Evolutionary conservation across 2,113 vertebrate species (phyloP), one percentile per base, ranked within the genome.

Genomic region (Sakesphorus luctuosus): DNA sequence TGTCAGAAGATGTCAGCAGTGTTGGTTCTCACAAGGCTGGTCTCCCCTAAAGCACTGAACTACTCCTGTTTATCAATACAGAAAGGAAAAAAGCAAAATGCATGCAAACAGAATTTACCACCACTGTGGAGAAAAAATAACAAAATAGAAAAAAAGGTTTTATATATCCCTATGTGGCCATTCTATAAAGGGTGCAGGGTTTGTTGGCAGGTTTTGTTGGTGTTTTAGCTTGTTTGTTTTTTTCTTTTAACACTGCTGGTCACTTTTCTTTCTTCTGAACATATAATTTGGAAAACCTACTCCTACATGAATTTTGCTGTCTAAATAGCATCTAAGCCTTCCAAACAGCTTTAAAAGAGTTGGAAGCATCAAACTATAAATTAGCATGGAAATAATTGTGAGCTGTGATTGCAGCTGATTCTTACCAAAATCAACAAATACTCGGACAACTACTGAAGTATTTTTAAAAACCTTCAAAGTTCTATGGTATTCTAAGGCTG

Each of bases 151-250:
- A 3, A 18, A 31, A 36, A 3, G 47, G 47, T 35, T 59, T 31
- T 24, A 35, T 43, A 7, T 61, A 12, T 74, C 65, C 80, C 35
- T 50, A 14, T 44, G 56, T 17, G 24, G 19, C 33, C 14, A 28
- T 63, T 80, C 36, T 38, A 36, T 35, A 74, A 79, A 63, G 36
- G 11, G 19, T 19, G 5, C 24, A 35, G 23, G 2, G 11, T 69
- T 76, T 3, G 0, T 11, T 33, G 4, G 11, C 40, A 43, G 23
- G 2, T 13, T 69, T 76, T 3, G 0, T 11, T 29, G 4, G 11
- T 11, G 44, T 33, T 94, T 71, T 8, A 17, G 15, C 21, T 38
- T 68, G 20, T 71, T 43, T 18, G 13, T 67, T 50, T 28, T 3
- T 59, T 52, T 62, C 49, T 58, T 13, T 21, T 40, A 72, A 25